Evolutionary conservation across 2,797 vertebrate genomes (phyloP), one percentile per base, ranked within the genome.

Genomic region (Enteromius fasciolatus): DNA sequence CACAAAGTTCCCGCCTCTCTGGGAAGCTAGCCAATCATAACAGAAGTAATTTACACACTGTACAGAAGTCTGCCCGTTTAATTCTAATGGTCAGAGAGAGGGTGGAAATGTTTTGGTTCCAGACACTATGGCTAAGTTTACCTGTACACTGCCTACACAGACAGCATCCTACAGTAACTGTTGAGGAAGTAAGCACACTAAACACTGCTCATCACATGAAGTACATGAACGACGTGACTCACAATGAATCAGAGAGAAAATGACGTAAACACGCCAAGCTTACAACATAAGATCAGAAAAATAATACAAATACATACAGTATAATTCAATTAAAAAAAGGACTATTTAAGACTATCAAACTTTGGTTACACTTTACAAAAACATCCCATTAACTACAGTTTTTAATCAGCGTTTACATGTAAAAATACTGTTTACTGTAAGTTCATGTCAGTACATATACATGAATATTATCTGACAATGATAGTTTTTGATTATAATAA

Each of bases 241-340:
- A 77, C 9, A 20, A 77, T 64, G 23, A 77, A 31, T 77, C 75
- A 15, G 41, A 63, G 23, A 61, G 23, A 76, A 63, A 48, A 77
- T 61, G 4, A 76, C 17, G 1, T 15, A 44, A 25, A 57, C 33
- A 39, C 4, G 8, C 52, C 15, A 59, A 14, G n/a, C 36, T 28
- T 61, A 76, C 15, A 28, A 44, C 72, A 54, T 57, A 5, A 15
- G 3, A 3, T 33, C 17, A 33, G 2, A 36, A 48, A 69, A n/a
- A 33, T 0, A 18, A 74, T 15, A 50, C 4, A 31, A 23, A 69
- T 23, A 9, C 1, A 23, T 25, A 69, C 6, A 5, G 41, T 50
- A 31, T n/a, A n/a, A 54, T 33, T 15, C 15, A 1, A 54, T 23
- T 33, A n/a, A 1, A 33, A 72, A 11, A 3, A 4, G 0, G 4